These are phyloP conservation scores for Leptopilina myrica DNA, from an alignment of 2,888 invertebrate genomes.

Conservation along the genomic window DNA sequence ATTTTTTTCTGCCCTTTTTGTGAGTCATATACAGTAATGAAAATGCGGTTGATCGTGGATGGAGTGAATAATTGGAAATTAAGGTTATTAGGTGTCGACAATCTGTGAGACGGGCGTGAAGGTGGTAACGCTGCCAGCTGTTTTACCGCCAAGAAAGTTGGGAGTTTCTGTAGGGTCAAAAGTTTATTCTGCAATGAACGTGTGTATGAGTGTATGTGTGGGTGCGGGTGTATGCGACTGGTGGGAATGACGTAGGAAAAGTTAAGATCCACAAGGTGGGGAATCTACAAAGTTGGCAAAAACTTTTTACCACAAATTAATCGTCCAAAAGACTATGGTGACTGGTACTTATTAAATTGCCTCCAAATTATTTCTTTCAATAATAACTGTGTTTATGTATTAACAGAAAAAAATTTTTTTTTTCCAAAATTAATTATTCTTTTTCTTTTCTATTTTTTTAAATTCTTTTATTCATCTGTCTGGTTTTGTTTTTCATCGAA, in stretches of 20 bases:
- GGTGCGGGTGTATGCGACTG: conserved; percentile 58
- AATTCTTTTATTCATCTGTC: no score
- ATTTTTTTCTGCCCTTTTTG: no score
- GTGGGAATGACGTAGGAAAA: conserved; percentile 70
- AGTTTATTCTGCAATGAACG: conserved; percentile 65
- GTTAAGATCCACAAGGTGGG: conserved; percentile 69
- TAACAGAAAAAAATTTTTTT: background rate
- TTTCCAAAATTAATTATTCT: no score
- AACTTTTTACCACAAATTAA: conserved; percentile 74
- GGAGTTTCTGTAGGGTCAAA: conserved; percentile 63
- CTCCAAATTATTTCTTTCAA: conserved; percentile 70
- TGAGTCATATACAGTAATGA: conserved; percentile 25
- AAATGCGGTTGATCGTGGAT: conserved; percentile 43
- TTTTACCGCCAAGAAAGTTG: conserved; percentile 69
- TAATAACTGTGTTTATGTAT: background rate
- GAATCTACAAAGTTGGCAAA: conserved; percentile 72
- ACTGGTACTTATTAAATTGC: conserved; percentile 74
- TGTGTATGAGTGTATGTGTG: conserved; percentile 46
- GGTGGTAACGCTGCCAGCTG: conserved; percentile 62
- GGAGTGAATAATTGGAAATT: conserved; percentile 62
- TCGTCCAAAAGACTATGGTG: conserved; percentile 70
- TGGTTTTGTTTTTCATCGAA: no score
- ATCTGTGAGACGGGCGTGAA: conserved; percentile 57
- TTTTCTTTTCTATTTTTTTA: no score
- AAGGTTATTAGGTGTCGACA: conserved; percentile 67